phyloP scores from a whole-genome alignment of 2,113 vertebrate genomes.

The Catharus bicknelli region DNA sequence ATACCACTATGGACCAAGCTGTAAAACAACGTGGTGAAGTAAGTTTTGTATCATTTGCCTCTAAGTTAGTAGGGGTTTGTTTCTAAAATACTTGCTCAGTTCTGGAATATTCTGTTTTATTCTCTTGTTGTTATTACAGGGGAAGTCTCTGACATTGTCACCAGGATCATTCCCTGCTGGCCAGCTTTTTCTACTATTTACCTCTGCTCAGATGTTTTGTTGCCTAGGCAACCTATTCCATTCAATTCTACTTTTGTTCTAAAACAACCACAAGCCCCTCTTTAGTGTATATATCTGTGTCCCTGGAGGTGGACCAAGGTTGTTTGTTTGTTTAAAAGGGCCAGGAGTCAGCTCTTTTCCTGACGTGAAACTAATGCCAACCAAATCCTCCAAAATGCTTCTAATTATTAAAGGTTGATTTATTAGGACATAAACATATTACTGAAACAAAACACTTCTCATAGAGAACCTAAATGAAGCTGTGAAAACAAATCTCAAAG shows the following conservation, averaged over 20 bases:
- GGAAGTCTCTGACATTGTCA: neutral
- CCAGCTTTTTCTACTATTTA: neutral
- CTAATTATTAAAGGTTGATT: neutral
- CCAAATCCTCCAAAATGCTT: neutral
- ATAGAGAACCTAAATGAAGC: neutral
- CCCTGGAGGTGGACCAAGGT: neutral
- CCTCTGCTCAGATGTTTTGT: conserved; percentile 15
- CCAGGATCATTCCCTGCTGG: neutral
- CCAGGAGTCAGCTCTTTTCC: neutral
- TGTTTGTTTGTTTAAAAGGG: neutral
- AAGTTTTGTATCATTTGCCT: neutral
- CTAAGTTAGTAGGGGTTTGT: neutral
- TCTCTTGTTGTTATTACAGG: neutral
- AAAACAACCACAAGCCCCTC: neutral
- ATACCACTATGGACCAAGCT: neutral
- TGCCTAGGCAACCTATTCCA: conserved; percentile 35
- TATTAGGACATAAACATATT: neutral
- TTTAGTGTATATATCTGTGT: neutral
- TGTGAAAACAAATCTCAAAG: neutral
- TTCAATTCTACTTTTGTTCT: conserved; percentile 31
- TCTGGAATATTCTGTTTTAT: neutral
- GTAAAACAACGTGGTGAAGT: accelerated
- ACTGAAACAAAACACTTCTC: neutral
- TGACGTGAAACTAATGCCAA: neutral
- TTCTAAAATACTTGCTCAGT: neutral